These are phyloP conservation scores for Diplodus puntazzo DNA, from an alignment of 2,797 vertebrate genomes.

Conservation along the genomic window DNA sequence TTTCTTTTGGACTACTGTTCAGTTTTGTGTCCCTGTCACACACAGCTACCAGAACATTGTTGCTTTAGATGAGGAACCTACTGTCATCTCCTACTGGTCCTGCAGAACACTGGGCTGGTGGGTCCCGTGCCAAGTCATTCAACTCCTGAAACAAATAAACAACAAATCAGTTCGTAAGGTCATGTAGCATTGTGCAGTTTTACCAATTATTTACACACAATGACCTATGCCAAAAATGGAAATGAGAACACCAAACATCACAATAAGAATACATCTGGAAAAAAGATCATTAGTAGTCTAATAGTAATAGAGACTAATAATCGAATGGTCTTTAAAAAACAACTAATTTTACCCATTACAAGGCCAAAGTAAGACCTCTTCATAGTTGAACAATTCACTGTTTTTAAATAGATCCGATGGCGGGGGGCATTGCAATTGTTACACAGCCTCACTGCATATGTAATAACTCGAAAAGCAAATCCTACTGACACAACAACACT, in stretches of 20 bases:
- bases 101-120: constrained; percentile 99
- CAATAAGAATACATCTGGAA: not conserved
- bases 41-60: not conserved
- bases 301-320: not conserved
- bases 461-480: not conserved
- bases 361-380: not conserved
- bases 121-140: constrained; percentile 99
- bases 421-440: not conserved
- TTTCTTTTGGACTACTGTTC: too few species aligned
- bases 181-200: not conserved
- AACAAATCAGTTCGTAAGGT: constrained; percentile 22
- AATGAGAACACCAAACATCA: not conserved
- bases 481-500: constrained; percentile 15
- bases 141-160: constrained; percentile 90
- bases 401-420: constrained; percentile 1
- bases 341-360: not conserved
- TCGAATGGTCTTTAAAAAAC: not conserved
- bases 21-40: not conserved
- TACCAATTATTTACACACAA: not conserved
- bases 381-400: not conserved
- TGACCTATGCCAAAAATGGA: accelerated
- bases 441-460: not conserved
- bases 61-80: constrained; percentile 83
- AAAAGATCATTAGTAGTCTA: not conserved
- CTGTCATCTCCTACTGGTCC: constrained; percentile 99